A percentile compares a stretch with the other conserved stretches of the same genome.
Conservation (phyloP, 2,797 vertebrate species). For the Fundulus diaphanus region DNA sequence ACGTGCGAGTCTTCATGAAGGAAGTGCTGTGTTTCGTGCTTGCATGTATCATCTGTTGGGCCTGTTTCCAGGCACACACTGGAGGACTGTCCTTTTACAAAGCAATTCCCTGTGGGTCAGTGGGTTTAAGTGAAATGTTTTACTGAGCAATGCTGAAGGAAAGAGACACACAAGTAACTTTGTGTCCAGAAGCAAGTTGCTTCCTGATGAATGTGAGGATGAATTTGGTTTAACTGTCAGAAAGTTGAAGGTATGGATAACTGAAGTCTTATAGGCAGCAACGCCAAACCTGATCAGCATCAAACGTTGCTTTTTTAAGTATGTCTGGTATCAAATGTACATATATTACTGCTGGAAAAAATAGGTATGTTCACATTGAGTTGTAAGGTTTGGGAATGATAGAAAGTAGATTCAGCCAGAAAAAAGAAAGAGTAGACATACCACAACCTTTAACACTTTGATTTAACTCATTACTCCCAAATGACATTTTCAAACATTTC, state of each 20-base stretch:
- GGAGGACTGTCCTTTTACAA: slow-evolving; percentile 55
- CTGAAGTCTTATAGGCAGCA: not conserved
- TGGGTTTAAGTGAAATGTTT: slow-evolving; percentile 48
- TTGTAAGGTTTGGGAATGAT: not conserved
- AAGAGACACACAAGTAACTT: slow-evolving; percentile 22
- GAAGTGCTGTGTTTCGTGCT: slow-evolving; percentile 6
- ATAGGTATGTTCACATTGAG: not conserved
- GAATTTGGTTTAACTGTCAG: not conserved
- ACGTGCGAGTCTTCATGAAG: slow-evolving; percentile 22
- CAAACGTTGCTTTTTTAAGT: not conserved
- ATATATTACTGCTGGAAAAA: not conserved
- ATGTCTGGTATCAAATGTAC: not conserved
- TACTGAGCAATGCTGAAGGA: slow-evolving; percentile 21
- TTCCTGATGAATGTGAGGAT: not conserved
- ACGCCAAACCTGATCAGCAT: not conserved
- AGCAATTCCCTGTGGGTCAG: slow-evolving; percentile 56
- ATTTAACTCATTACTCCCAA: not conserved
- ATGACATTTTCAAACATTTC: not conserved
- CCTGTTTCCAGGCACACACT: slow-evolving; percentile 40
- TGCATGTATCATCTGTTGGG: slow-evolving; percentile 46
- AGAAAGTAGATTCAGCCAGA: not conserved
- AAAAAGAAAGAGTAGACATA: not conserved
- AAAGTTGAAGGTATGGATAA: no score
- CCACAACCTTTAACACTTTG: not conserved
- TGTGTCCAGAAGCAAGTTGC: slow-evolving; percentile 12